Conservation (phyloP, 2,888 invertebrate genomes). For the Sylvicola cinctus region DNA sequence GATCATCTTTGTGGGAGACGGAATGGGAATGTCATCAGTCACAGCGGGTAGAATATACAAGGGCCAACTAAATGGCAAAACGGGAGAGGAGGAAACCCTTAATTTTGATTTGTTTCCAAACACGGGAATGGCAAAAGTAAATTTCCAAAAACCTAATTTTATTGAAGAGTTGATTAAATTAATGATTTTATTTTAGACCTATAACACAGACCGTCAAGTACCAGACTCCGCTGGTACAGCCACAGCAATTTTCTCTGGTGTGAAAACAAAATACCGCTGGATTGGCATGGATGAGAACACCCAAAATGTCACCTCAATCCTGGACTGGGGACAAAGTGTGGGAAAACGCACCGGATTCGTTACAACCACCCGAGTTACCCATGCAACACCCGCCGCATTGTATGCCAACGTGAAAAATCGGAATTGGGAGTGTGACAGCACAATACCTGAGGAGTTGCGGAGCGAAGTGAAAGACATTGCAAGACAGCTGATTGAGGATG, state of each 20-base stretch:
- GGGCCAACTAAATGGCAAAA: slow-evolving; percentile 27
- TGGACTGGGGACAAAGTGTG: slow-evolving; percentile 35
- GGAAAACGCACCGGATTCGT: slow-evolving; percentile 40
- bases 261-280: slow-evolving; percentile 35
- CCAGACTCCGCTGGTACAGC: slow-evolving; percentile 50
- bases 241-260: slow-evolving; percentile 41
- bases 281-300: slow-evolving; percentile 28
- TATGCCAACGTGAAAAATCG: slow-evolving; percentile 33
- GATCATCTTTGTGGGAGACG: slow-evolving; percentile 44
- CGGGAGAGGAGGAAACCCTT: slow-evolving; percentile 36
- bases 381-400: slow-evolving; percentile 39
- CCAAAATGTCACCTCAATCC: slow-evolving; percentile 19
- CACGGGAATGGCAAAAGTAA: slow-evolving; percentile 38
- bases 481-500: slow-evolving; percentile 36
- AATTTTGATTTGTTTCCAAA: slow-evolving; percentile 38
- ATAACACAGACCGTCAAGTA: slow-evolving; percentile 46
- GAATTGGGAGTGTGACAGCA: slow-evolving; percentile 37
- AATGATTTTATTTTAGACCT: slow-evolving; percentile 28
- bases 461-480: slow-evolving; percentile 35
- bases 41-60: slow-evolving; percentile 40
- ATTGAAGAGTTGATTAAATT: background rate
- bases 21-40: slow-evolving; percentile 42
- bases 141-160: background rate
- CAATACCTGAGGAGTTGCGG: slow-evolving; percentile 15
- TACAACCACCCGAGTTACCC: slow-evolving; percentile 42